Evolutionary conservation across 2,797 vertebrate species (phyloP).

Genomic region (Gadopsis bispinosus): DNA sequence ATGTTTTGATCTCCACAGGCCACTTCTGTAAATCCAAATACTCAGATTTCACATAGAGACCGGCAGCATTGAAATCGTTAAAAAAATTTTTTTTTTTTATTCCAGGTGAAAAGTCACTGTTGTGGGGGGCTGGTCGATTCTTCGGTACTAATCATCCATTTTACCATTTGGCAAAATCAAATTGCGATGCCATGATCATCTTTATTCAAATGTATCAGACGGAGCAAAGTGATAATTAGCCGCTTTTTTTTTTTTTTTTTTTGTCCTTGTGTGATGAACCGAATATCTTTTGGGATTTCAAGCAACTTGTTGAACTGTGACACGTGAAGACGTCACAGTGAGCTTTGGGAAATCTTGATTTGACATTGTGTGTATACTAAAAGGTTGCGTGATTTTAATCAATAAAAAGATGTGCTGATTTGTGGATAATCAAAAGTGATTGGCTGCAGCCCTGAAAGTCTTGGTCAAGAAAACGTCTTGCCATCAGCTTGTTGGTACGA

Average conservation of each 20-base stretch:
- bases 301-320: no score
- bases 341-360: no score
- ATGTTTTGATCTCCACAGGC: conserved; percentile 41
- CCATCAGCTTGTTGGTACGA: no score
- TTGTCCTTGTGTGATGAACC: neutral
- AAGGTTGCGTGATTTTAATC: rapidly evolving
- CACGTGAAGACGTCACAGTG: neutral
- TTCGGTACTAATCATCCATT: neutral
- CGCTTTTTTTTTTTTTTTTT: no score
- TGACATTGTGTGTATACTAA: neutral
- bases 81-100: neutral
- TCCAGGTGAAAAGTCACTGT: conserved; percentile 12
- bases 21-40: conserved; percentile 11
- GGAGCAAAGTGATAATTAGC: neutral
- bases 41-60: conserved; percentile 7
- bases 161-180: neutral
- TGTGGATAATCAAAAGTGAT: neutral
- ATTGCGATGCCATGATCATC: neutral
- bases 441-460: neutral
- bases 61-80: neutral
- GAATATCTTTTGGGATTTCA: neutral
- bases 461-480: neutral
- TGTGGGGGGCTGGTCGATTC: neutral
- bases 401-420: neutral
- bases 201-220: neutral